Conservation (phyloP, 2,113 vertebrate genomes). For the Hippocampus zosterae region DNA sequence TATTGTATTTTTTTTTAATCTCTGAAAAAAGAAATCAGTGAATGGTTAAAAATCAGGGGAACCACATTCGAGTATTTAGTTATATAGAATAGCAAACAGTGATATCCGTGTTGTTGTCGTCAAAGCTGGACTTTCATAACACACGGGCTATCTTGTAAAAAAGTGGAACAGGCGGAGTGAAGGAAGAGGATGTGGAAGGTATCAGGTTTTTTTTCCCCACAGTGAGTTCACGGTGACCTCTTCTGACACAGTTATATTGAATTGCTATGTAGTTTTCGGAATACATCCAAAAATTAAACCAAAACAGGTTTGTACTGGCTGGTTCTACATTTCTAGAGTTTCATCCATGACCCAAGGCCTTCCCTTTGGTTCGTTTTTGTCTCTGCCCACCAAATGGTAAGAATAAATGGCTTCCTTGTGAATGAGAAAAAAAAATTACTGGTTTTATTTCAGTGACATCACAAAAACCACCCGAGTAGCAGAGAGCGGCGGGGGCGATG, state of each 20-base stretch:
- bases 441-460: conserved; percentile 59
- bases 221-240: conserved; percentile 14
- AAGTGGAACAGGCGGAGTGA: conserved; percentile 21
- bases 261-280: conserved; percentile 8
- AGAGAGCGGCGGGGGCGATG: conserved; percentile 41
- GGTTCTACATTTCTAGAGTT: conserved; percentile 28
- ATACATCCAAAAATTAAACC: neutral
- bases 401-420: conserved; percentile 52
- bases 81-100: neutral
- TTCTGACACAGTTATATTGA: conserved; percentile 27
- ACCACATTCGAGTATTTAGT: too few species aligned
- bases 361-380: conserved; percentile 25
- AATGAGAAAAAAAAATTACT: conserved; percentile 36
- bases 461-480: conserved; percentile 55
- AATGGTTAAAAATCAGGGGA: too few species aligned
- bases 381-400: conserved; percentile 48
- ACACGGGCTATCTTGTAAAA: conserved; percentile 17
- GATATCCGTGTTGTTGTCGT: neutral
- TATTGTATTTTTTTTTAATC: too few species aligned
- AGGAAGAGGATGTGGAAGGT: conserved; percentile 41
- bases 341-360: conserved; percentile 40
- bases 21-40: too few species aligned
- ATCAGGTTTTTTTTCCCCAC: conserved; percentile 14
- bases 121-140: neutral
- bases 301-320: conserved; percentile 43